Conservation (phyloP, 2,888 invertebrate genomes). For the Drosophila setosimentum region DNA sequence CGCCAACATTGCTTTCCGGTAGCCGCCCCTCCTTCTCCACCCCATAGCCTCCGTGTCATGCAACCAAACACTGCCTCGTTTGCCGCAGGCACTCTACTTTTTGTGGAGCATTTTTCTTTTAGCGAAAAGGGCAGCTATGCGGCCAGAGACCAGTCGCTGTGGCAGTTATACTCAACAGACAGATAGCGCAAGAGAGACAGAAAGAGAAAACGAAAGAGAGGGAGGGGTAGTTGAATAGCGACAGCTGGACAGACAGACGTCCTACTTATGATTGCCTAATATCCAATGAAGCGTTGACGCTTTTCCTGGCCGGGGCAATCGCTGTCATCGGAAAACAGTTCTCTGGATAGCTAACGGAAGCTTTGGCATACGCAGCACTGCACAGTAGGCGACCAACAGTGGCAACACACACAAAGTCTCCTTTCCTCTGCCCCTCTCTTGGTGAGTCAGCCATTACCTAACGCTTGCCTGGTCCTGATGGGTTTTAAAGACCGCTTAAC, state of each 20-base stretch:
- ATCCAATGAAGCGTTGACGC: slow-evolving; percentile 64
- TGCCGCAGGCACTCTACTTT: slow-evolving; percentile 46
- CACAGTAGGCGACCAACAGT: slow-evolving; percentile 30
- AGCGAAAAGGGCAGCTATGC: slow-evolving; percentile 50
- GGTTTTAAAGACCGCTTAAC: slow-evolving; percentile 34
- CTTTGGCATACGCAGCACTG: slow-evolving; percentile 38
- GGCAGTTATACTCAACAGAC: slow-evolving; percentile 21
- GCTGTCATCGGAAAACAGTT: slow-evolving; percentile 58
- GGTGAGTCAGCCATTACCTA: not conserved
- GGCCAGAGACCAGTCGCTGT: slow-evolving; percentile 26
- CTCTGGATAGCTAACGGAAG: slow-evolving; percentile 55
- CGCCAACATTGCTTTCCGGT: slow-evolving; percentile 47
- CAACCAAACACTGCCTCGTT: slow-evolving; percentile 14
- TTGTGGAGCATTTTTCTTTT: slow-evolving; percentile 58
- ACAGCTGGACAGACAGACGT: slow-evolving; percentile 20
- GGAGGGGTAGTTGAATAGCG: not conserved
- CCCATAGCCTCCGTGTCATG: not conserved
- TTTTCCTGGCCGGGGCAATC: slow-evolving; percentile 46
- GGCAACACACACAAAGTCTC: not conserved
- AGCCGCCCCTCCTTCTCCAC: not conserved
- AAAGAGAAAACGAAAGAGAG: not conserved
- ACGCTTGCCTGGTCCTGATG: slow-evolving; percentile 13
- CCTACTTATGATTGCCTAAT: slow-evolving; percentile 64
- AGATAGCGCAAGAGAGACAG: not conserved
- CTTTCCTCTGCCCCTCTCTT: not conserved